Evolutionary conservation across 1,140 invertebrate species (phyloP).

Genomic region (Achroia grisella): DNA sequence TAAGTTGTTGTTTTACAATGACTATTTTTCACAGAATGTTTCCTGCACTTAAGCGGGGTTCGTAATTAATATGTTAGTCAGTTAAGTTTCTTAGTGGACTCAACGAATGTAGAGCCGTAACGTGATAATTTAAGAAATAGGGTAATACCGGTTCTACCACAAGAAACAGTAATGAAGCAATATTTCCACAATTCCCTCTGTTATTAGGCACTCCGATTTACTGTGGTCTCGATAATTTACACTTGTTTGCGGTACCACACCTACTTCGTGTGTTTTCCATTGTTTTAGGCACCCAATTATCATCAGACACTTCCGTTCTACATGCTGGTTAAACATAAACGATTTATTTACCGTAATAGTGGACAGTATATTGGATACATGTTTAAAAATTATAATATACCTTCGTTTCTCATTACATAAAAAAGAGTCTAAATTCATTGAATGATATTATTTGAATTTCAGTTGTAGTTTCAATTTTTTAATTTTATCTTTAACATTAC

Average conservation of each 20-base stretch:
- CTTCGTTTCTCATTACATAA: no score
- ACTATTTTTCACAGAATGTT: conserved; percentile 18
- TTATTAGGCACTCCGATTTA: conserved; percentile 12
- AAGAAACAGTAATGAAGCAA: conserved; percentile 14
- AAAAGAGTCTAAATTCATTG: no score
- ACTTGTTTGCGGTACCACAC: conserved; percentile 30
- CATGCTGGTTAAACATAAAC: no score
- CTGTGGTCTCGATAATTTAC: conserved; percentile 35
- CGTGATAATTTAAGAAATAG: conserved; percentile 42
- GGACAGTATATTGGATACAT: conserved; percentile 14
- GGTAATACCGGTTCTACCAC: conserved; percentile 22
- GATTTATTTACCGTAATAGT: no score
- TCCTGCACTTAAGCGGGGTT: conserved; percentile 18
- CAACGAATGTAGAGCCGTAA: conserved; percentile 27
- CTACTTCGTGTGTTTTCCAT: conserved; percentile 14
- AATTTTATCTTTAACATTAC: no score
- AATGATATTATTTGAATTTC: no score
- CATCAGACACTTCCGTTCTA: neutral
- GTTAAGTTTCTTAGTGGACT: conserved; percentile 26
- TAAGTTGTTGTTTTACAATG: neutral
- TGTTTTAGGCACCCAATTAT: conserved; percentile 17
- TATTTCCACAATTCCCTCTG: conserved; percentile 21
- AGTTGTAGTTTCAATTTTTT: no score
- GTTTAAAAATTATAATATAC: conserved; percentile 4
- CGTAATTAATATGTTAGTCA: conserved; percentile 28